phyloP scores from a whole-genome alignment of 2,888 invertebrate genomes.

The Odontocerum albicorne region DNA sequence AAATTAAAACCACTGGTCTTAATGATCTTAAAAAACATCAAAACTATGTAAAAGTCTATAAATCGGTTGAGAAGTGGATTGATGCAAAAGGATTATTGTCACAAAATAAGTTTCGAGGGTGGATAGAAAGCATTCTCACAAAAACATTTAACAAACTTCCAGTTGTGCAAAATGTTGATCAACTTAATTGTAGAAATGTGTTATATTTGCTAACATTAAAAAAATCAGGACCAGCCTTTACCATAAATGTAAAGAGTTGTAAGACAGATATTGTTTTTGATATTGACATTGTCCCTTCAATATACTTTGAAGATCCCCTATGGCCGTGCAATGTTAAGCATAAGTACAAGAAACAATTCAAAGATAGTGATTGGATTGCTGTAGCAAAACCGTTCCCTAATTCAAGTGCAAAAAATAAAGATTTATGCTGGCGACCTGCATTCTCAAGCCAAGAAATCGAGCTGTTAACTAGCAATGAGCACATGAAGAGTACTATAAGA shows the following conservation, averaged over 20 bases:
- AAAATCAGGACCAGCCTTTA: constrained; percentile 19
- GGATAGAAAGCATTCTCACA: constrained; percentile 16
- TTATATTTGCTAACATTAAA: not conserved
- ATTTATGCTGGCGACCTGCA: constrained; percentile 5
- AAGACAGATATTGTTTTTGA: constrained; percentile 4
- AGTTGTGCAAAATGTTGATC: not conserved
- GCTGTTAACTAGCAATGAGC: not conserved
- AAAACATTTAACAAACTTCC: constrained; percentile 2
- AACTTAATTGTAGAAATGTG: not conserved
- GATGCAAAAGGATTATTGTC: constrained; percentile 10
- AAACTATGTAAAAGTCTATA: constrained; percentile 8
- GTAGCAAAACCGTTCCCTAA: constrained; percentile 12
- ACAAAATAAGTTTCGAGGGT: constrained; percentile 15
- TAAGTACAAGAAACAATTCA: not conserved
- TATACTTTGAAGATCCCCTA: constrained; percentile 8
- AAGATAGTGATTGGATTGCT: constrained; percentile 11
- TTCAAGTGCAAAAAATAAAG: not conserved
- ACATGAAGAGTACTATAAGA: constrained; percentile 15
- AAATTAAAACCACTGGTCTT: constrained; percentile 12
- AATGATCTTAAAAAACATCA: constrained; percentile 9
- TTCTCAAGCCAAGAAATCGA: constrained; percentile 6
- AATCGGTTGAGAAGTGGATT: constrained; percentile 18
- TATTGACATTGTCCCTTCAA: constrained; percentile 13
- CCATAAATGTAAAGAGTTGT: not conserved
- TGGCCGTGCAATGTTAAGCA: constrained; percentile 13